These are phyloP conservation scores for Chitala chitala DNA, from an alignment of 2,113 vertebrate genomes.

Conservation along the genomic window DNA sequence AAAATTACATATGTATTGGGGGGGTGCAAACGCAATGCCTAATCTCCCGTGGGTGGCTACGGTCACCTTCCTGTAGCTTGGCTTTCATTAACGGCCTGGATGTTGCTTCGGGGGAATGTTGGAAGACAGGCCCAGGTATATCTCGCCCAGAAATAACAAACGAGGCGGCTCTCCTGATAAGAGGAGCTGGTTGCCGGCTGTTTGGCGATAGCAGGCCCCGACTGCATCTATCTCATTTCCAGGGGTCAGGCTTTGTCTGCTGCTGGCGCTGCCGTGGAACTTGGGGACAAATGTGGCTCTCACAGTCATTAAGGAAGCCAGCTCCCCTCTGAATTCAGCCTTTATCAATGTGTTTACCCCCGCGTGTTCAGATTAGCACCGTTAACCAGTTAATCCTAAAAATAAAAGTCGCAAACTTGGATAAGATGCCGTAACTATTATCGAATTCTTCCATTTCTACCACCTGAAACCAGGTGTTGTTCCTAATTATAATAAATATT, in stretches of 20 bases:
- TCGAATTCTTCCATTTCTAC: background rate
- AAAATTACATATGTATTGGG: conserved; percentile 74
- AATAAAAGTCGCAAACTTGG: background rate
- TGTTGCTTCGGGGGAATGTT: conserved; percentile 64
- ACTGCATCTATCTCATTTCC: conserved; percentile 62
- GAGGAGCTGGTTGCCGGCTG: conserved; percentile 66
- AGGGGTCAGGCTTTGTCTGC: conserved; percentile 62
- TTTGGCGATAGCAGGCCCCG: conserved; percentile 60
- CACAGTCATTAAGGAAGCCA: conserved; percentile 30
- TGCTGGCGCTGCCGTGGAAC: conserved; percentile 43
- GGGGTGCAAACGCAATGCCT: conserved; percentile 57
- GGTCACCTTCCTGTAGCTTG: conserved; percentile 66
- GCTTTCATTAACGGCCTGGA: conserved; percentile 74
- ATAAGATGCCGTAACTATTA: background rate
- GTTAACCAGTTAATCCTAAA: background rate
- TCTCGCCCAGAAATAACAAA: conserved; percentile 76
- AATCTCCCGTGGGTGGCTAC: conserved; percentile 69
- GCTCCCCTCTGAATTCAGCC: conserved; percentile 16
- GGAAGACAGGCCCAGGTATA: conserved; percentile 72
- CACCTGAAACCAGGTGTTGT: background rate
- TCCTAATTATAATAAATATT: too few species aligned
- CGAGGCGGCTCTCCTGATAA: conserved; percentile 75
- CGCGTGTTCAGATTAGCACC: background rate
- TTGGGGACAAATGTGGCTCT: conserved; percentile 62
- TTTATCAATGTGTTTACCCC: conserved; percentile 8